These are phyloP conservation scores for Rhadinocentrus ornatus DNA, from an alignment of 2,797 vertebrate genomes.

Conservation along the genomic window DNA sequence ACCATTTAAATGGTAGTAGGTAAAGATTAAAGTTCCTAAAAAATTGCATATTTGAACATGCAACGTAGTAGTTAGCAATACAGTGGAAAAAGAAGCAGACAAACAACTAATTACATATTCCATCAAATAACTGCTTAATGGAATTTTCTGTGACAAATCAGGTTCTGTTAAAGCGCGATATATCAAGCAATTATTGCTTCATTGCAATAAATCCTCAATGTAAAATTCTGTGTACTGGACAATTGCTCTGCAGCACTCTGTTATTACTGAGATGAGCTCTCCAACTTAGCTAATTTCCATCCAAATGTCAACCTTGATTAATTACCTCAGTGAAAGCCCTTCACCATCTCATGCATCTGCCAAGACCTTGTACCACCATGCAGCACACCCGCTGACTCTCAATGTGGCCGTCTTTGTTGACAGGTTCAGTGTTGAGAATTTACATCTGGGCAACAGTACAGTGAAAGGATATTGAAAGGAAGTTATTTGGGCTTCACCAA, in stretches of 20 bases:
- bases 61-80: not conserved
- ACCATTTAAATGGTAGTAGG: no score
- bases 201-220: conserved; percentile 37
- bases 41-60: not conserved
- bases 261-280: conserved; percentile 66
- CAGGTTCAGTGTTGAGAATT: conserved; percentile 35
- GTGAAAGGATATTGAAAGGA: conserved; percentile 60
- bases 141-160: conserved; percentile 24
- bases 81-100: not conserved
- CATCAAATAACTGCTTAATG: conserved; percentile 12
- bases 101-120: not conserved
- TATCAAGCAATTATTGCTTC: conserved; percentile 31
- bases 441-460: conserved; percentile 31
- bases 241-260: conserved; percentile 50
- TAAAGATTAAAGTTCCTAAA: no score
- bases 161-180: conserved; percentile 28
- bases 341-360: conserved; percentile 64
- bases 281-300: conserved; percentile 72
- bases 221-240: conserved; percentile 51
- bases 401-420: conserved; percentile 19
- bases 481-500: conserved; percentile 57
- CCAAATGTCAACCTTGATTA: conserved; percentile 79
- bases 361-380: conserved; percentile 52
- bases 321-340: conserved; percentile 73
- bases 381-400: conserved; percentile 55